A percentile compares a stretch with the other conserved stretches of the same genome.
These are phyloP conservation scores for Phenacoccus solenopsis DNA, from an alignment of 1,140 invertebrate genomes.

Conservation along the genomic window DNA sequence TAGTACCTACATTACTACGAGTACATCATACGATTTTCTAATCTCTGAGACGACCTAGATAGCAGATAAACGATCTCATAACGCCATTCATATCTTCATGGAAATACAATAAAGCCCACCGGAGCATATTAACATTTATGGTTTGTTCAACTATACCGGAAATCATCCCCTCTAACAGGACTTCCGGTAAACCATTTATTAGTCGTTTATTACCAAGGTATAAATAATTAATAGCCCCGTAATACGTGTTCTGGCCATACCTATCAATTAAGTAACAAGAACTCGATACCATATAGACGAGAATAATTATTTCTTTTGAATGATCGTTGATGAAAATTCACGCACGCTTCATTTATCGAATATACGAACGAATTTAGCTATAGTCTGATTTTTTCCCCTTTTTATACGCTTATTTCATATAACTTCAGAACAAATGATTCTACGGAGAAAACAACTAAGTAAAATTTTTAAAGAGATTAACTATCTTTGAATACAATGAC, in stretches of 20 bases:
- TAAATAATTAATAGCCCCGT: not conserved
- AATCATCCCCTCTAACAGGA: not conserved
- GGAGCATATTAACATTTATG: too few species aligned
- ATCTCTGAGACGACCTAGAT: too few species aligned
- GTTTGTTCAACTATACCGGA: not conserved
- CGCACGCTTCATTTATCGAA: not conserved
- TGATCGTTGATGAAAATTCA: not conserved
- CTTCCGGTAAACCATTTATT: not conserved
- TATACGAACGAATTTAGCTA: too few species aligned
- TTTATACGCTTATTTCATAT: too few species aligned
- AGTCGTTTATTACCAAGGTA: not conserved
- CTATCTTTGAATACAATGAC: too few species aligned
- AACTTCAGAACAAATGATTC: too few species aligned
- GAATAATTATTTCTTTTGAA: not conserved
- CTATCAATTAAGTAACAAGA: not conserved
- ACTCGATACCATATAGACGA: not conserved
- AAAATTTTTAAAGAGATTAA: too few species aligned
- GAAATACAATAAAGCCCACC: too few species aligned
- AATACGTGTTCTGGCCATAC: not conserved
- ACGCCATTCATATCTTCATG: too few species aligned
- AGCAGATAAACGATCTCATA: too few species aligned
- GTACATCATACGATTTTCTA: not conserved
- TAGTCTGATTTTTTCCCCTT: too few species aligned
- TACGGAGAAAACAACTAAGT: too few species aligned
- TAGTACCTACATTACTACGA: not conserved